These are phyloP conservation scores for Parasteatoda tepidariorum DNA, from an alignment of 1,140 invertebrate genomes.

Conservation along the genomic window DNA sequence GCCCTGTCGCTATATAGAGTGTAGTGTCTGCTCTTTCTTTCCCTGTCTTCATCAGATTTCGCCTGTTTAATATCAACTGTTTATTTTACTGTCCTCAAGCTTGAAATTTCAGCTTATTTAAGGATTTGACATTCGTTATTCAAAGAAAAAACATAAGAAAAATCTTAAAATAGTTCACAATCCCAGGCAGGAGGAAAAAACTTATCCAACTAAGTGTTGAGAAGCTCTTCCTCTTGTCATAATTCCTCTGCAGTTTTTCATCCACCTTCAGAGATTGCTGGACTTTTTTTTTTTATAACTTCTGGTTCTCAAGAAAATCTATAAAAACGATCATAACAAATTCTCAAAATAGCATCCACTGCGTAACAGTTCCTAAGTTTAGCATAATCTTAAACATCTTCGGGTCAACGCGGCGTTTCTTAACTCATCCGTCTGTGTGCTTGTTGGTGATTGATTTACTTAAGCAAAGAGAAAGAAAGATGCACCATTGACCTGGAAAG, in stretches of 20 bases:
- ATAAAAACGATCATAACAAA: slow-evolving; percentile 28
- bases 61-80: no score
- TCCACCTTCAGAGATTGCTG: not conserved
- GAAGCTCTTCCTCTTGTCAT: not conserved
- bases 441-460: no score
- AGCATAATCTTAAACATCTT: not conserved
- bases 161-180: no score
- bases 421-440: not conserved
- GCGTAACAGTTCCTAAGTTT: not conserved
- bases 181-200: no score
- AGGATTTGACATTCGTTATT: not conserved
- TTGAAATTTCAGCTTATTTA: not conserved
- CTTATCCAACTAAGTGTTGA: no score
- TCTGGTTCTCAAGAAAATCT: not conserved
- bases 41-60: no score
- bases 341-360: not conserved
- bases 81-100: not conserved
- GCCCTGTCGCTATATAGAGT: no score
- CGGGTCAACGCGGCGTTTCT: not conserved
- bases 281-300: not conserved
- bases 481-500: slow-evolving; percentile 13
- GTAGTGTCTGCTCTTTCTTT: no score
- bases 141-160: no score
- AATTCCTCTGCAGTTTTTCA: not conserved
- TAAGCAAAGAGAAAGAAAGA: not conserved